Conservation (phyloP, 2,113 vertebrate species). For the Circaetus cinerascens region DNA sequence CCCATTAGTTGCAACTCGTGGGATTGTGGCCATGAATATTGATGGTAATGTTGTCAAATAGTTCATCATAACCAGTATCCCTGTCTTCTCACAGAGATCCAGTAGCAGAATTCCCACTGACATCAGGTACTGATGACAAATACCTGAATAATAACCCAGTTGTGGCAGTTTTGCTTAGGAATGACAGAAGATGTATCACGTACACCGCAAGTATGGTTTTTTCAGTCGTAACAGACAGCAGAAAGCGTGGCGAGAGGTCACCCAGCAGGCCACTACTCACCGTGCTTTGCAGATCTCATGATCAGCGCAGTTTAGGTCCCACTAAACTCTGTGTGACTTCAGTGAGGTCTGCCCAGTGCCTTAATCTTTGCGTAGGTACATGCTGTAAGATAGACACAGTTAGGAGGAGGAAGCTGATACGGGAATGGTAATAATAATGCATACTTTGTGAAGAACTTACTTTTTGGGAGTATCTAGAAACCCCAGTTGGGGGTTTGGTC, state of each 20-base stretch:
- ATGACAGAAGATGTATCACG: not conserved
- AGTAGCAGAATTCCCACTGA: not conserved
- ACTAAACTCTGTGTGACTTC: not conserved
- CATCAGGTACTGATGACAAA: not conserved
- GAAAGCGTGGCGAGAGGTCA: not conserved
- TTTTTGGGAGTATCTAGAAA: not conserved
- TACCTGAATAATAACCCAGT: not conserved
- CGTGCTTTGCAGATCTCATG: not conserved
- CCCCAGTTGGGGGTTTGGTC: not conserved
- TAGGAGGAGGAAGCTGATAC: not conserved
- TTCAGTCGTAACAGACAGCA: not conserved
- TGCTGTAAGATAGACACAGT: not conserved
- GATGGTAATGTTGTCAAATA: not conserved
- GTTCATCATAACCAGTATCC: not conserved
- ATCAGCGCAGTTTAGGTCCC: not conserved
- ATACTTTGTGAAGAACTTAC: not conserved
- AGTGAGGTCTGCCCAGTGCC: not conserved
- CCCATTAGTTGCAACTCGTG: not conserved
- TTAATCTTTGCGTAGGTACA: not conserved
- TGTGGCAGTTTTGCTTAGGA: not conserved
- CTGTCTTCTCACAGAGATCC: not conserved
- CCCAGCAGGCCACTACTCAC: not conserved
- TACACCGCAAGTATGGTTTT: not conserved
- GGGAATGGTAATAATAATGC: not conserved
- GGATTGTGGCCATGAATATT: not conserved